Conservation (phyloP, 1,140 invertebrate species). For the Drepana arcuata region DNA sequence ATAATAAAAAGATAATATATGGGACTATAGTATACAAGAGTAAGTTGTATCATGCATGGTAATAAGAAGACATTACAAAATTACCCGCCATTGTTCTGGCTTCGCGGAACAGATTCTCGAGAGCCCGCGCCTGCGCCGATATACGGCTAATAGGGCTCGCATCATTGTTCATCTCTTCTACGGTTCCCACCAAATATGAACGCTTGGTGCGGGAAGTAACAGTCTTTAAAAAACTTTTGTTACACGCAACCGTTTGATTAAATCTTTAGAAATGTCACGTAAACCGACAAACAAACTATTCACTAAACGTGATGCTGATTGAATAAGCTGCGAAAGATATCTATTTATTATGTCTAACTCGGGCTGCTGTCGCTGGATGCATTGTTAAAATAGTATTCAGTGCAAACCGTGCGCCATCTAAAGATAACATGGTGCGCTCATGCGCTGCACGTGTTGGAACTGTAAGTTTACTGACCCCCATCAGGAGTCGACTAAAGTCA, state of each 20-base stretch:
- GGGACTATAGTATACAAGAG: slow-evolving; percentile 28
- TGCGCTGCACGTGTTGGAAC: slow-evolving; percentile 24
- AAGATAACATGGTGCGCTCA: slow-evolving; percentile 12
- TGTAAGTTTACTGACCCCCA: slow-evolving; percentile 25
- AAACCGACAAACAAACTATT: too few species aligned
- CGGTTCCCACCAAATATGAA: slow-evolving; percentile 31
- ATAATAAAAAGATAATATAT: slow-evolving; percentile 38
- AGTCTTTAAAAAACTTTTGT: too few species aligned
- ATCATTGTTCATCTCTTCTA: slow-evolving; percentile 41
- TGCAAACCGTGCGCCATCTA: slow-evolving; percentile 18
- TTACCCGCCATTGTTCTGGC: slow-evolving; percentile 61
- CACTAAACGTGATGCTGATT: too few species aligned
- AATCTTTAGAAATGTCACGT: too few species aligned
- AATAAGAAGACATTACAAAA: slow-evolving; percentile 68
- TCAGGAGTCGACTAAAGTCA: slow-evolving; percentile 16
- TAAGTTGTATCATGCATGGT: slow-evolving; percentile 60
- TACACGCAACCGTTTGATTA: too few species aligned
- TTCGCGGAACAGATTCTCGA: slow-evolving; percentile 55
- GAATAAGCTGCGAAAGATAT: too few species aligned
- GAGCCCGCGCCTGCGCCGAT: slow-evolving; percentile 25
- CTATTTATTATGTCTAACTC: too few species aligned
- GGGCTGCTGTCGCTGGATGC: too few species aligned
- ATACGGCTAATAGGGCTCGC: slow-evolving; percentile 39
- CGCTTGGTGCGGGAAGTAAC: too few species aligned
- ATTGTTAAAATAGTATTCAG: slow-evolving; percentile 13